Evolutionary conservation across 2,113 vertebrate species (phyloP), one percentile per base, ranked within the genome.

Genomic region (Trinectes maculatus): DNA sequence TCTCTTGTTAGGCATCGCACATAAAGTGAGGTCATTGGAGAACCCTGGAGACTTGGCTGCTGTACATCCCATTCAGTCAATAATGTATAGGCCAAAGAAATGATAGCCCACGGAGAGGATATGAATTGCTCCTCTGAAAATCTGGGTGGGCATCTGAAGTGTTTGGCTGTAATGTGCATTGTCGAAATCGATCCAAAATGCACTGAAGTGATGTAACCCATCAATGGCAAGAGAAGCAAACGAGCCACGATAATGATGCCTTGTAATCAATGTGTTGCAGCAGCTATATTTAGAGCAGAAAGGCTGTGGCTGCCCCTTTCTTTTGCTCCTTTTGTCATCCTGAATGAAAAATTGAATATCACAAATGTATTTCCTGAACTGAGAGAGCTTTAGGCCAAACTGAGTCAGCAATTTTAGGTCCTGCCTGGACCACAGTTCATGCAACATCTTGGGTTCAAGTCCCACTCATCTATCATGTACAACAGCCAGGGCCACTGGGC

Each of bases 1-100:
- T 18, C 48, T 59, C 52, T 83, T 81, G 68, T 72, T n/a, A 81
- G 52, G 53, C 69, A 36, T 54, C 77, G 79, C 74, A 74, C 72
- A 82, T 54, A 80, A 83, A 79, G 74, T 86, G 72, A 89, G 43
- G 65, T 83, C 77, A 85, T 73, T 71, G 24, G 24, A 4, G 28
- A 36, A 29, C 9, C 48, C 49, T n/a, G 6, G 22, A 74, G 42
- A 58, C 63, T 66, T 70, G 39, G 26, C 54, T 51, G 62, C 60
- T 18, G 52, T 46, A 31, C 52, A 43, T 67, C 57, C 13, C 52
- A 48, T 12, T 80, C 54, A 37, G 59, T 74, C 44, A 10, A 52
- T 79, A 74, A 67, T 33, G 37, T 39, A 67, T n/a, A 46, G n/a
- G 75, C 28, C n/a, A n/a, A 34, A 46, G 48, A 54, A 48, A 73